phyloP scores from a whole-genome alignment of 2,888 invertebrate species.

The Tinea pellionella region DNA sequence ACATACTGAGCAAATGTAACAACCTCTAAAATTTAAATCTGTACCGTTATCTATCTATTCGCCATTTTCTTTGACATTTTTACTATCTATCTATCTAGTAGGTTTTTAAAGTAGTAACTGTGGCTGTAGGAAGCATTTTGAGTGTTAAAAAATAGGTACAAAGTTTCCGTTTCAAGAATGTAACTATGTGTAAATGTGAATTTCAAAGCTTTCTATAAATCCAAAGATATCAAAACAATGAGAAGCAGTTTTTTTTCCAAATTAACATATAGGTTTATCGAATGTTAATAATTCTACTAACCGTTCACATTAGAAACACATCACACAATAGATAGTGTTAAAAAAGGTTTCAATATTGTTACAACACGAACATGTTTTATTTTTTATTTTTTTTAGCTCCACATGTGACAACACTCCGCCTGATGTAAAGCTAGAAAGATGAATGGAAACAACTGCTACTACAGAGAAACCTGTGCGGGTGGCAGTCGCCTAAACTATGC shows the following conservation, averaged over 20 bases:
- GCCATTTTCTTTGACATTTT: neutral
- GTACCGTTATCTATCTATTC: slow-evolving; percentile 51
- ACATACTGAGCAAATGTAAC: slow-evolving; percentile 63
- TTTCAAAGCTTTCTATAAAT: neutral
- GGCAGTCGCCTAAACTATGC: too few relatives aligned
- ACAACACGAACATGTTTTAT: too few relatives aligned
- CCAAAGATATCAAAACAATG: neutral
- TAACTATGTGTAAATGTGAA: neutral
- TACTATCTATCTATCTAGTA: neutral
- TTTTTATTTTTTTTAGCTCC: too few relatives aligned
- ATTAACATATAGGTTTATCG: neutral
- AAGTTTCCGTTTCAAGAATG: neutral
- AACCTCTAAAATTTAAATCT: slow-evolving; percentile 50
- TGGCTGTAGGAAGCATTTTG: neutral
- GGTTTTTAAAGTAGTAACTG: neutral
- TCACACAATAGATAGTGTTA: too few relatives aligned
- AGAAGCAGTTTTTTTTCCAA: neutral
- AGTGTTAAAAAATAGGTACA: neutral
- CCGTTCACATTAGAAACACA: neutral
- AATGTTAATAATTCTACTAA: neutral
- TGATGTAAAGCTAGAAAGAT: too few relatives aligned
- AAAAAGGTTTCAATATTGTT: too few relatives aligned
- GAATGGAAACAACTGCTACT: too few relatives aligned
- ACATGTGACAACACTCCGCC: too few relatives aligned
- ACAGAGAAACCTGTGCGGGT: too few relatives aligned